Evolutionary conservation across 1,140 invertebrate genomes (phyloP).

Genomic region (Apis cerana): DNA sequence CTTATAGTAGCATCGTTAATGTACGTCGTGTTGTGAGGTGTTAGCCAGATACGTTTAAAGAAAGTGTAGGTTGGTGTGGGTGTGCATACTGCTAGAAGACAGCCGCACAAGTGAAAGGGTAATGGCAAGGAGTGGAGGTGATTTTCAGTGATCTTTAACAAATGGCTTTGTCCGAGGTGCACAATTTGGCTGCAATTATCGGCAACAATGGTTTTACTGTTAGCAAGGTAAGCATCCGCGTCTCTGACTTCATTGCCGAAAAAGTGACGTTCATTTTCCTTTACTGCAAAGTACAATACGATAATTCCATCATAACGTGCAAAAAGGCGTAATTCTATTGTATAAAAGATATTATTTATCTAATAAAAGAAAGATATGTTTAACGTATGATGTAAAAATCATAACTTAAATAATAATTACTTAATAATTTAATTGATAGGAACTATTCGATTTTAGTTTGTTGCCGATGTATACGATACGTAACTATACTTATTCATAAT

Average conservation of each 20-base stretch:
- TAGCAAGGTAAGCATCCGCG: constrained; percentile 69
- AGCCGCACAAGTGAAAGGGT: constrained; percentile 67
- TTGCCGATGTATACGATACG: background rate
- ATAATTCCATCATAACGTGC: constrained; percentile 14
- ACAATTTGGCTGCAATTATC: constrained; percentile 74
- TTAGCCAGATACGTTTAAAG: constrained; percentile 40
- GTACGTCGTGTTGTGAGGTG: constrained; percentile 16
- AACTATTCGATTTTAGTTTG: background rate
- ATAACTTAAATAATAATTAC: background rate
- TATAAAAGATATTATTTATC: constrained; percentile 1
- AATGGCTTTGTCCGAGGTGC: constrained; percentile 78
- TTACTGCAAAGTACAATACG: constrained; percentile 19
- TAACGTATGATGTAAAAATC: no score
- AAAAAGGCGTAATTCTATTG: background rate
- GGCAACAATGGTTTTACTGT: constrained; percentile 74
- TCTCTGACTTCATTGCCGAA: constrained; percentile 18
- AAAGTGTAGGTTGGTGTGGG: constrained; percentile 39
- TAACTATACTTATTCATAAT: background rate
- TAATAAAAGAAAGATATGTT: background rate
- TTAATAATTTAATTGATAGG: constrained; percentile 3
- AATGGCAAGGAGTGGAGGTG: constrained; percentile 70
- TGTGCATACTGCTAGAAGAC: constrained; percentile 41
- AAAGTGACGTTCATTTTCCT: constrained; percentile 41
- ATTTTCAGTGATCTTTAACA: constrained; percentile 68
- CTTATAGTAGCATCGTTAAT: constrained; percentile 36